Percentiles rank a stretch among this genome's conserved stretches.
phyloP scores from a whole-genome alignment of 1,140 invertebrate species.

The Eriosoma lanigerum region DNA sequence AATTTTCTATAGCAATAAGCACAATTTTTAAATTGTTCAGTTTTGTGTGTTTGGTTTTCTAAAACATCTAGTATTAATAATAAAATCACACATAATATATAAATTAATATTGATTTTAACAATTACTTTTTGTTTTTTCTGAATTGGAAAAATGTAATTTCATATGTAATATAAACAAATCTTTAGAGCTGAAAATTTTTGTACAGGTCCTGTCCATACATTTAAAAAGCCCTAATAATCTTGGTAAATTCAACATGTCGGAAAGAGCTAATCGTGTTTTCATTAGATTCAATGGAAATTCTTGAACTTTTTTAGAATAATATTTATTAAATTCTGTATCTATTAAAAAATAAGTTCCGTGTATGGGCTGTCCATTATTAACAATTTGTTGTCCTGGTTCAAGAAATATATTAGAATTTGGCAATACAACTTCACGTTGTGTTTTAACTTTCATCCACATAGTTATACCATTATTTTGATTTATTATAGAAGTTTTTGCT shows the following conservation, averaged over 20 bases:
- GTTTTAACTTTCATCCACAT: background rate
- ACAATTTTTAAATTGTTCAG: constrained; percentile 41
- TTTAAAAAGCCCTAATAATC: constrained; percentile 34
- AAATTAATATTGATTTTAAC: background rate
- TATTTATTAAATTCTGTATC: constrained; percentile 5
- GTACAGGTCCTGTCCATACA: constrained; percentile 31
- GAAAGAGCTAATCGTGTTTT: constrained; percentile 21
- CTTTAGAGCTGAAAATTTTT: constrained; percentile 16
- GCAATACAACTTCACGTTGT: background rate
- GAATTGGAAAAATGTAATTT: constrained; percentile 36
- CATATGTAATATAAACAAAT: constrained; percentile 31
- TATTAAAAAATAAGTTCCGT: background rate
- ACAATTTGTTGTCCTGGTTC: constrained; percentile 12
- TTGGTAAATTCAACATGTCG: background rate
- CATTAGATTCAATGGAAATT: constrained; percentile 19
- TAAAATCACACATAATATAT: background rate
- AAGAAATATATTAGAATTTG: background rate
- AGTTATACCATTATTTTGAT: background rate
- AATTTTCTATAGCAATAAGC: constrained; percentile 22
- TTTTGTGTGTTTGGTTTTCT: constrained; percentile 12
- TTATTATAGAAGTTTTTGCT: background rate
- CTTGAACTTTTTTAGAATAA: background rate
- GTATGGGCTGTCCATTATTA: background rate
- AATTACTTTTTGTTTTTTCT: constrained; percentile 42
- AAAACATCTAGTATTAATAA: background rate